These are phyloP conservation scores for Pseudorectes ferrugineus DNA, from an alignment of 2,113 vertebrate genomes.

Conservation along the genomic window DNA sequence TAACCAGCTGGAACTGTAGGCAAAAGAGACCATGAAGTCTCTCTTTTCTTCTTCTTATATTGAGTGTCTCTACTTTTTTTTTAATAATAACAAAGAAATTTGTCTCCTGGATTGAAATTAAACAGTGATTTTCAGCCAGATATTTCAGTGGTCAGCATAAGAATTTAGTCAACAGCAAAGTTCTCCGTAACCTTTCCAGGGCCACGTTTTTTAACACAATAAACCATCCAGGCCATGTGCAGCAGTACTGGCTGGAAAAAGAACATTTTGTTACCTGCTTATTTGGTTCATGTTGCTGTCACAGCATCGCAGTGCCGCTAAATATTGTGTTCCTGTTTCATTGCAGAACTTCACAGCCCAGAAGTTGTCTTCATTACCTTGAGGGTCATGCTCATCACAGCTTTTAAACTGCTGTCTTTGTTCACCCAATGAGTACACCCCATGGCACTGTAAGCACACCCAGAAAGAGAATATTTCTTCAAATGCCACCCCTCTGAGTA, in stretches of 20 bases:
- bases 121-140: neutral
- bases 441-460: neutral
- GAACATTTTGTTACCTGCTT: neutral
- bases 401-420: neutral
- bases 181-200: neutral
- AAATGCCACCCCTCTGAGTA: neutral
- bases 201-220: neutral
- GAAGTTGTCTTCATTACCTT: neutral
- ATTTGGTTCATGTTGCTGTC: neutral
- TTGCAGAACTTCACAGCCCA: neutral
- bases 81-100: neutral
- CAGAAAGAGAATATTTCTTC: neutral
- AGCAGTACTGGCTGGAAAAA: neutral
- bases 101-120: neutral
- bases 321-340: neutral
- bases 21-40: neutral
- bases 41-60: neutral
- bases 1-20: neutral
- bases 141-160: neutral
- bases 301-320: neutral
- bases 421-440: rapidly evolving
- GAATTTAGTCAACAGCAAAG: neutral
- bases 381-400: neutral
- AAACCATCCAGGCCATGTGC: neutral
- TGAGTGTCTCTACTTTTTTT: neutral